Conservation (phyloP, 2,797 vertebrate species). For the Podarcis siculus region DNA sequence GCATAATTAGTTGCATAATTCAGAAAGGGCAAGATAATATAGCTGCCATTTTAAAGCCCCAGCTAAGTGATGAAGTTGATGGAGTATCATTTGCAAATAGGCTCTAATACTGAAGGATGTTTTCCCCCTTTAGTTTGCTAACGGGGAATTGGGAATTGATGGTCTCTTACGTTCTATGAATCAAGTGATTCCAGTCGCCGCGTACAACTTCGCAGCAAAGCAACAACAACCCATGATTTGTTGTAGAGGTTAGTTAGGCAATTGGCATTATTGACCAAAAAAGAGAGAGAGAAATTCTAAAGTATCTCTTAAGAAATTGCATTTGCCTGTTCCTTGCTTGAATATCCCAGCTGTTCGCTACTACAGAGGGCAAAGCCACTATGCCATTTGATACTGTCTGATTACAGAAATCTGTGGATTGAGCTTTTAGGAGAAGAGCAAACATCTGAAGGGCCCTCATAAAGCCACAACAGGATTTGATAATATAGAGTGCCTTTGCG, state of each 20-base stretch:
- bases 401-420: not conserved
- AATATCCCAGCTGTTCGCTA: not conserved
- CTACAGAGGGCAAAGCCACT: not conserved
- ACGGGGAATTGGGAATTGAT: slow-evolving; percentile 4
- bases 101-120: not conserved
- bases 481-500: not conserved
- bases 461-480: not conserved
- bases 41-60: slow-evolving; percentile 36
- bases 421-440: not conserved
- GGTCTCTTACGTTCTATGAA: not conserved
- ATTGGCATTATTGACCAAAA: rapidly evolving
- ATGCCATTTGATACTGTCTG: not conserved
- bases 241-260: slow-evolving; percentile 27
- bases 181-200: not conserved
- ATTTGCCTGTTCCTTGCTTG: not conserved
- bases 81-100: slow-evolving; percentile 17
- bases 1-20: slow-evolving; percentile 35
- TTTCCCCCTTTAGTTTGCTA: slow-evolving; percentile 39
- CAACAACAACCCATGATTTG: slow-evolving; percentile 7
- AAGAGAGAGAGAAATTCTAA: not conserved
- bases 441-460: not conserved
- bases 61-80: slow-evolving; percentile 9
- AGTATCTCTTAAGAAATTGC: not conserved
- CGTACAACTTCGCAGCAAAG: slow-evolving; percentile 17
- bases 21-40: slow-evolving; percentile 32